A percentile compares a stretch with the other conserved stretches of the same genome.
Conservation (phyloP, 2,888 invertebrate species). For the Caenorhabditis sinica region DNA sequence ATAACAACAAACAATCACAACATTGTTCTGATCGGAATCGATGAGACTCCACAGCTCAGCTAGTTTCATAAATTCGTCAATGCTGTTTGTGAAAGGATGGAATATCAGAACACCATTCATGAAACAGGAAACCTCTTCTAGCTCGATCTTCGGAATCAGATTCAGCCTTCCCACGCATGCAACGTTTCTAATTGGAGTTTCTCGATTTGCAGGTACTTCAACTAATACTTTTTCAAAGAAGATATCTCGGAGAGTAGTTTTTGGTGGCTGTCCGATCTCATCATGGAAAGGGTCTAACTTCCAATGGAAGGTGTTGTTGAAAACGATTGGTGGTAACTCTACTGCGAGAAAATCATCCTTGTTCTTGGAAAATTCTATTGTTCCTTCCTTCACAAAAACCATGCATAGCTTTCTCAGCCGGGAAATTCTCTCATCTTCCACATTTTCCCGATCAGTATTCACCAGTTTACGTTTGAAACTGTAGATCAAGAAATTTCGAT, state of each 20-base stretch:
- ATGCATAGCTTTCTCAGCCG: neutral
- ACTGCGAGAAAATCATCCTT: neutral
- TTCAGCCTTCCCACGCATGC: slow-evolving; percentile 26
- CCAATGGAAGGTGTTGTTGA: slow-evolving; percentile 51
- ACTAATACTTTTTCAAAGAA: slow-evolving; percentile 49
- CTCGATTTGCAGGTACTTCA: neutral
- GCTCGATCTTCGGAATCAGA: slow-evolving; percentile 10
- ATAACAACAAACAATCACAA: slow-evolving; percentile 57
- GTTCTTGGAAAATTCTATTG: neutral
- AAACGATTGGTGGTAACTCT: slow-evolving; percentile 47
- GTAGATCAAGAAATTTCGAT: slow-evolving; percentile 58
- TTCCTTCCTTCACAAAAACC: slow-evolving; percentile 24
- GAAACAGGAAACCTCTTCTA: slow-evolving; percentile 17
- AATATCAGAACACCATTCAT: slow-evolving; percentile 41
- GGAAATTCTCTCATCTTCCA: slow-evolving; percentile 17
- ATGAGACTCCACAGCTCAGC: slow-evolving; percentile 60
- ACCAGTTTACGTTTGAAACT: slow-evolving; percentile 62
- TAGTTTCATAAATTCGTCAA: slow-evolving; percentile 47
- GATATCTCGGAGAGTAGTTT: slow-evolving; percentile 11
- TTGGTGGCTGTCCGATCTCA: slow-evolving; percentile 19
- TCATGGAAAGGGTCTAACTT: slow-evolving; percentile 44
- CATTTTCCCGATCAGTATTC: neutral
- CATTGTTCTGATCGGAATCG: slow-evolving; percentile 10
- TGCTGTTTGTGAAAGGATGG: slow-evolving; percentile 26
- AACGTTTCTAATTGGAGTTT: slow-evolving; percentile 1